These are phyloP conservation scores for Pipistrellus pygmaeus DNA, from an alignment of 2,797 vertebrate genomes.

Conservation along the genomic window DNA sequence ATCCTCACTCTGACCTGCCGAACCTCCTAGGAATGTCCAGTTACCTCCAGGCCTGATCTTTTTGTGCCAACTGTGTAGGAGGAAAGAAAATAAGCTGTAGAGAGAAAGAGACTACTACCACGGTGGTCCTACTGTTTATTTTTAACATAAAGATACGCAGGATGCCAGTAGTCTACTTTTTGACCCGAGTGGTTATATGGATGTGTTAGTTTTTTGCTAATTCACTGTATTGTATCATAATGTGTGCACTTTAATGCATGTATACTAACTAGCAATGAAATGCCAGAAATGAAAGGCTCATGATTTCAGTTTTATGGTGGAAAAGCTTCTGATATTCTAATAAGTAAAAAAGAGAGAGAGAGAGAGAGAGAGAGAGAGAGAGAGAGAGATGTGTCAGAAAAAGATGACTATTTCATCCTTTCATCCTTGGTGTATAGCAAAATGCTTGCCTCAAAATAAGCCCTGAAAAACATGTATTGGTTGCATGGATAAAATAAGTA, in stretches of 20 bases:
- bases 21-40: background rate
- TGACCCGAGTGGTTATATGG: background rate
- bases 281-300: background rate
- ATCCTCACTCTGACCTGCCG: background rate
- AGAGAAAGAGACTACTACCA: background rate
- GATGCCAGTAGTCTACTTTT: background rate
- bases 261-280: background rate
- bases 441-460: background rate
- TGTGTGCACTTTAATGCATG: background rate
- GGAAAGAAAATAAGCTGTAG: background rate
- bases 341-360: background rate
- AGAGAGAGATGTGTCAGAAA: background rate
- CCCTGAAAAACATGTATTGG: background rate
- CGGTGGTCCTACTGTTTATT: background rate
- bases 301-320: background rate
- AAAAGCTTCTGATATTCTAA: background rate
- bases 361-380: too few relatives aligned
- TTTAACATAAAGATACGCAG: background rate
- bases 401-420: slow-evolving; percentile 2
- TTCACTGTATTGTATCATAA: background rate
- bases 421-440: background rate
- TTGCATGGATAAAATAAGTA: background rate
- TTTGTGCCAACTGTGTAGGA: background rate
- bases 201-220: background rate
- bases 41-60: background rate